Evolutionary conservation across 2,888 invertebrate species (phyloP), one percentile per base, ranked within the genome.

Genomic region (Plebejus anna): DNA sequence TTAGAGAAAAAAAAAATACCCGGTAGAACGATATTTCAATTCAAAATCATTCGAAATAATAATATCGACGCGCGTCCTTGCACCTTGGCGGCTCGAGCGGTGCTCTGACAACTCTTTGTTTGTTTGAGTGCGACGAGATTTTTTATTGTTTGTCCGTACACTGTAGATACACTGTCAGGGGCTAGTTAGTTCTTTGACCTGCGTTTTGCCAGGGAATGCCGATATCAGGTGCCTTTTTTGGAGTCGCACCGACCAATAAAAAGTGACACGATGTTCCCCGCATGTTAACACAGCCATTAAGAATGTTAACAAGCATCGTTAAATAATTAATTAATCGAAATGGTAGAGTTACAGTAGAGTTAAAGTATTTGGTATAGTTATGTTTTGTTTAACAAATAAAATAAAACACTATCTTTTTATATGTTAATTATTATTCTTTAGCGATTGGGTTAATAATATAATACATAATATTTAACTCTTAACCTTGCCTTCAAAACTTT

Each of bases 71-170:
- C 80, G 77, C 84, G 91, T 91, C 91, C 92, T 91, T 91, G 91
- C 88, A 89, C 47, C 89, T 89, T 90, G 90, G 88, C 90, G 85
- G 86, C 88, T 87, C 84, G 77, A 77, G 71, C 88, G 88, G 84
- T 81, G 83, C 83, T 82, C 79, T 79, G 82, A 80, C 84, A 86
- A 86, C 84, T 88, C 92, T 91, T 92, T 91, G 92, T 91, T 88
- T 88, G 86, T 89, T 32, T 76, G 76, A 73, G 75, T 70, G 77
- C 59, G 72, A 79, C 78, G 79, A 76, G 55, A 84, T 87, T 89
- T 90, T 89, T 89, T 88, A 84, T 88, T 85, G 86, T 88, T 87
- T 88, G 85, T 86, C 82, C 82, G 82, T 81, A 82, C 81, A 80
- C 78, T 81, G 84, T 82, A 82, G 86, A 85, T 84, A 86, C 85